Evolutionary conservation across 2,888 invertebrate genomes (phyloP).

Genomic region (Dasysyrphus tricinctus): DNA sequence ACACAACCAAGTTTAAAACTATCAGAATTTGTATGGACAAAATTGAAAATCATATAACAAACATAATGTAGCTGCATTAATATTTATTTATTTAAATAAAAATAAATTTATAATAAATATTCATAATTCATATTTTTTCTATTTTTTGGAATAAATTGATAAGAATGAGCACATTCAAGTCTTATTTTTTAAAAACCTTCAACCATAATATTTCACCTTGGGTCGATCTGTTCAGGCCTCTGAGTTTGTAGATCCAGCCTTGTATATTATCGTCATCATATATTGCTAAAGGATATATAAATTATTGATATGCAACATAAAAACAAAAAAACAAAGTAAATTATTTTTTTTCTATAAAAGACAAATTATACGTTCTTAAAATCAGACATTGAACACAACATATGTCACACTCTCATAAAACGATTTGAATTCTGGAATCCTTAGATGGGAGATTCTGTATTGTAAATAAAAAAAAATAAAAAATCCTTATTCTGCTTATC

Average conservation of each 20-base stretch:
- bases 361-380: conserved; percentile 47
- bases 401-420: conserved; percentile 32
- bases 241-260: neutral
- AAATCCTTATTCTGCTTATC: conserved; percentile 49
- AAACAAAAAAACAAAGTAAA: conserved; percentile 20
- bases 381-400: conserved; percentile 45
- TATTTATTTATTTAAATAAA: too few relatives aligned
- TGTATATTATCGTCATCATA: conserved; percentile 15
- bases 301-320: conserved; percentile 14
- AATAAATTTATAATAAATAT: too few relatives aligned
- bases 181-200: too few relatives aligned
- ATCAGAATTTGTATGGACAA: too few relatives aligned
- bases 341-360: conserved; percentile 25
- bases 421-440: conserved; percentile 38
- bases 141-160: too few relatives aligned
- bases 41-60: too few relatives aligned
- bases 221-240: neutral
- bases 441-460: conserved; percentile 27
- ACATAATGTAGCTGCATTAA: too few relatives aligned
- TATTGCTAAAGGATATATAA: neutral
- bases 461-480: conserved; percentile 52
- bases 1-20: too few relatives aligned
- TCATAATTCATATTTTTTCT: too few relatives aligned
- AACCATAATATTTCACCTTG: too few relatives aligned
- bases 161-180: too few relatives aligned